phyloP scores from a whole-genome alignment of 2,113 vertebrate species.

The Loxodonta africana region DNA sequence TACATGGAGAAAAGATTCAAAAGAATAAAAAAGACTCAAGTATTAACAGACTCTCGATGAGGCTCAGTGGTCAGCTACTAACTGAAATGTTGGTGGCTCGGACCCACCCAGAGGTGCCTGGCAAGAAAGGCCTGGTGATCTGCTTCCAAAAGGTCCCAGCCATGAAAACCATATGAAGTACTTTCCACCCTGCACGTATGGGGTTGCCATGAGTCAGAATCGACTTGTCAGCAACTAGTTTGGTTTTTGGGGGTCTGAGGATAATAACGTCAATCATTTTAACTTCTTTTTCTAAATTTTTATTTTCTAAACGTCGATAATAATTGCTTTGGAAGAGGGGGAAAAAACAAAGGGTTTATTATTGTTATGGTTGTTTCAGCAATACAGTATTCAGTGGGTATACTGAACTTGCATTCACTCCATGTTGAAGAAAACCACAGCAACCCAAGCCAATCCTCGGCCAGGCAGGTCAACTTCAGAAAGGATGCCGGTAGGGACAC shows the following conservation, averaged over 20 bases:
- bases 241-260: not conserved
- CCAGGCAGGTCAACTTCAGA: not conserved
- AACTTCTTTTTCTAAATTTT: not conserved
- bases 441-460: not conserved
- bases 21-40: not conserved
- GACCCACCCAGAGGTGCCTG: not conserved
- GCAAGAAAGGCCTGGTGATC: not conserved
- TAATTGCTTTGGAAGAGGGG: not conserved
- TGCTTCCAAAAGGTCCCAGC: not conserved
- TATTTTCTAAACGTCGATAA: not conserved
- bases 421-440: not conserved
- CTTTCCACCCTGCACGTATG: not conserved
- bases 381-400: not conserved
- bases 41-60: not conserved
- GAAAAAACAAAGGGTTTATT: not conserved
- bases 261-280: not conserved
- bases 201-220: not conserved
- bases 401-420: not conserved
- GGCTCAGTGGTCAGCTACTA: not conserved
- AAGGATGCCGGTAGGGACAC: accelerated
- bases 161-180: not conserved
- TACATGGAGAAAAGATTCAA: not conserved
- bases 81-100: not conserved
- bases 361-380: not conserved
- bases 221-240: not conserved